Base-by-base conservation (phyloP, 2,888 invertebrate species). In the Eupithecia subumbrata region DNA sequence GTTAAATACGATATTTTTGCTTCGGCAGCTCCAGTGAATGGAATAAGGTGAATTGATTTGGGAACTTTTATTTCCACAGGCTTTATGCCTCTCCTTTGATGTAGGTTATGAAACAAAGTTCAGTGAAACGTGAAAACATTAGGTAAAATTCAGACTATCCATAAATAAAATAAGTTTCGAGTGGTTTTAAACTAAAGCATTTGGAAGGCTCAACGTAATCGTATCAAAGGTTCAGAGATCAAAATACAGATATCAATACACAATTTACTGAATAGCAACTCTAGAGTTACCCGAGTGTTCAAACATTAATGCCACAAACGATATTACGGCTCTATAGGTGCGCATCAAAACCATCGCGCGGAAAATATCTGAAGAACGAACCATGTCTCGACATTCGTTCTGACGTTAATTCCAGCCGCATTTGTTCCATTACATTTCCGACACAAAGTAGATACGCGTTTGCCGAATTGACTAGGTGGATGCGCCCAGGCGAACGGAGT, bases 381-480 rank as follows among this genome's bases (percentile, higher is more conserved):
- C 93, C 93, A 91, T 90, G 92, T 89, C 88, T 91, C 92, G 90
- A 94, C 94, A 95, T 94, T 94, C 93, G 92, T 94, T 92, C 87
- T 89, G 90, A 93, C 94, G 94, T 91, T 95, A 95, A 95, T 95
- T 94, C 94, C 93, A 90, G 93, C 92, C 94, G 94, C 94, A 94
- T 95, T 94, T 95, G 94, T 95, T 95, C 94, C 94, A 94, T 95
- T 95, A 95, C 94, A 95, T 95, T 95, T 94, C 94, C 94, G 93
- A 94, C 94, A 94, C 92, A 94, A 94, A 95, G 94, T 94, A 94
- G 93, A 92, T 93, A 92, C 93, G 92, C 93, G 93, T 92, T 94
- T 94, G 94, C 90, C 94, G 94, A 94, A 93, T 95, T 94, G 94
- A 94, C 95, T 94, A 92, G 94, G 92, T 91, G 93, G 93, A 94